Evolutionary conservation across 2,888 invertebrate genomes (phyloP).

Genomic region (Hipparchia sbordonii): DNA sequence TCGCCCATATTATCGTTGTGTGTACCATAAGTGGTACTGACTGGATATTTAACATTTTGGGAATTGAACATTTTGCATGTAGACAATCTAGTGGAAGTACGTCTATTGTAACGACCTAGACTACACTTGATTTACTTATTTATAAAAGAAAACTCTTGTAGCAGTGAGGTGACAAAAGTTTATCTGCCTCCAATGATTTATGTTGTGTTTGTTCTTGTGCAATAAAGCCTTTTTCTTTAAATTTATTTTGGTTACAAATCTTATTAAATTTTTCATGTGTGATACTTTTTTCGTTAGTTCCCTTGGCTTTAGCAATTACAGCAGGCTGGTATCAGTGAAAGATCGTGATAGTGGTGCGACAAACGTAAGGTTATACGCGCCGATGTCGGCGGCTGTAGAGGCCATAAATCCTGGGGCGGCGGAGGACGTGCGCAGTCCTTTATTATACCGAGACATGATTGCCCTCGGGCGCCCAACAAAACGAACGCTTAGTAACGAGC

Average conservation of each 20-base stretch:
- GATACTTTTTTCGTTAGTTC: not conserved
- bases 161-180: not conserved
- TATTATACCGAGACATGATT: constrained; percentile 80
- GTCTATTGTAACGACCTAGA: not conserved
- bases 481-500: constrained; percentile 74
- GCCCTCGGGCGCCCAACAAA: constrained; percentile 75
- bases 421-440: constrained; percentile 75
- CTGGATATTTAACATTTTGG: no score
- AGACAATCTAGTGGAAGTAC: no score
- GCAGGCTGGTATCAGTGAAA: constrained; percentile 48
- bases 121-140: no score
- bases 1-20: no score
- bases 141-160: not conserved
- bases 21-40: no score
- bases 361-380: constrained; percentile 64
- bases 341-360: constrained; percentile 72
- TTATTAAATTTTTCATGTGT: not conserved
- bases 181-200: not conserved
- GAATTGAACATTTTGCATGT: no score
- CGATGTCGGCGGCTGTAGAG: constrained; percentile 60
- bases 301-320: constrained; percentile 57
- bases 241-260: not conserved
- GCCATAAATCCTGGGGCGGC: constrained; percentile 72
- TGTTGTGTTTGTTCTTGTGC: not conserved
- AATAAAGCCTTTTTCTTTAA: not conserved